Conservation (phyloP, 2,888 invertebrate species). For the Saturnia japonica region DNA sequence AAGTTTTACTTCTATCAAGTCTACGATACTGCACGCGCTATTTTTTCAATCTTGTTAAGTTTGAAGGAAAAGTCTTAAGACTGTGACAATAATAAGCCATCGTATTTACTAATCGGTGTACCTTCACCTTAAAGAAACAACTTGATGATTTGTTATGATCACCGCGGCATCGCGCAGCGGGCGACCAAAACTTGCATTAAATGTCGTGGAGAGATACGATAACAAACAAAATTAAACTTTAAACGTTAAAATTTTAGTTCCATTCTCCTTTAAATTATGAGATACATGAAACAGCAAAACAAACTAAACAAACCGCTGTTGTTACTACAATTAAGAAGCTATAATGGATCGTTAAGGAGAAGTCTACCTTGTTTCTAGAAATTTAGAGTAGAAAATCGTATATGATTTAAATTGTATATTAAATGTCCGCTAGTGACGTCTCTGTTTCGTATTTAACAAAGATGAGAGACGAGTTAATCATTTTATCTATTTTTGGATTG, state of each 20-base stretch:
- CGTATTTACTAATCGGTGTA: conserved; percentile 1
- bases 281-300: conserved; percentile 62
- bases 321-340: conserved; percentile 74
- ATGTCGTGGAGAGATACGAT: conserved; percentile 35
- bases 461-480: conserved; percentile 74
- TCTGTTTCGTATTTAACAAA: conserved; percentile 66
- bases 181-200: conserved; percentile 69
- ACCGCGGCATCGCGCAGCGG: conserved; percentile 66
- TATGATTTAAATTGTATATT: conserved; percentile 44
- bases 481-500: conserved; percentile 59
- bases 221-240: conserved; percentile 48
- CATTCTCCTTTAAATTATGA: conserved; percentile 35
- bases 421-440: conserved; percentile 62
- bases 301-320: conserved; percentile 71
- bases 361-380: conserved; percentile 34
- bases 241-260: conserved; percentile 35
- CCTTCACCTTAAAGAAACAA: conserved; percentile 46
- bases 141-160: conserved; percentile 76
- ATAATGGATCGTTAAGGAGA: conserved; percentile 44
- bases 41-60: no score
- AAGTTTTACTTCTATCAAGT: no score
- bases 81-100: neutral
- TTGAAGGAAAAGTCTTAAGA: neutral
- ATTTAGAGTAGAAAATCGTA: conserved; percentile 40
- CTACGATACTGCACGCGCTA: no score